Evolutionary conservation across 2,113 vertebrate species (phyloP).

Genomic region (Aptenodytes forsteri): DNA sequence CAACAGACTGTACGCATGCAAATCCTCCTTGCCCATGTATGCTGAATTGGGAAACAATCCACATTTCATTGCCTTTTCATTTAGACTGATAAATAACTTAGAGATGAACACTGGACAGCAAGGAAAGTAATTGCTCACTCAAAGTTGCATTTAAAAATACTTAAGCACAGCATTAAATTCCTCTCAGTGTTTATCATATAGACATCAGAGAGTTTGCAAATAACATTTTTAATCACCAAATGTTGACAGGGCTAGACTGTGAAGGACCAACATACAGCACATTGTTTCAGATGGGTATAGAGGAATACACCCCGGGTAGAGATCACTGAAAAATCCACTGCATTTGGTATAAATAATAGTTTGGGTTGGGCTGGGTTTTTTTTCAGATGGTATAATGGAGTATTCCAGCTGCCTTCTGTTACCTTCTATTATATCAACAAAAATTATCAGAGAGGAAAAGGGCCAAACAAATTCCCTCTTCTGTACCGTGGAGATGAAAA

Average conservation of each 20-base stretch:
- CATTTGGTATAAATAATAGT: not conserved
- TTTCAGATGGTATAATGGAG: not conserved
- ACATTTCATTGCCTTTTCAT: not conserved
- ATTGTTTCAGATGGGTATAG: not conserved
- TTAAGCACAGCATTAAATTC: not conserved
- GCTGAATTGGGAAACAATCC: not conserved
- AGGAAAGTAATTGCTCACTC: not conserved
- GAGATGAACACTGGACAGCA: not conserved
- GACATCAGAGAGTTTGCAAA: not conserved
- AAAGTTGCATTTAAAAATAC: not conserved
- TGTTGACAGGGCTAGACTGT: not conserved
- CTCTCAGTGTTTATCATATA: not conserved
- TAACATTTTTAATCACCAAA: not conserved
- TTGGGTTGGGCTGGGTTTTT: not conserved
- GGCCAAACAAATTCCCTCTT: not conserved
- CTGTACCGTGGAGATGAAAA: not conserved
- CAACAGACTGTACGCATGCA: not conserved
- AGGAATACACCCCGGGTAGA: not conserved
- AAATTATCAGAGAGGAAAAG: not conserved
- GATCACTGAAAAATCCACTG: not conserved
- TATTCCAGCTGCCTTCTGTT: not conserved
- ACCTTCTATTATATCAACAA: not conserved
- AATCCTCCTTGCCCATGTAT: not conserved
- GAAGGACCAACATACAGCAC: not conserved
- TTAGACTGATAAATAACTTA: not conserved